Conservation (phyloP, 2,113 vertebrate species). For the Hyaena hyaena region DNA sequence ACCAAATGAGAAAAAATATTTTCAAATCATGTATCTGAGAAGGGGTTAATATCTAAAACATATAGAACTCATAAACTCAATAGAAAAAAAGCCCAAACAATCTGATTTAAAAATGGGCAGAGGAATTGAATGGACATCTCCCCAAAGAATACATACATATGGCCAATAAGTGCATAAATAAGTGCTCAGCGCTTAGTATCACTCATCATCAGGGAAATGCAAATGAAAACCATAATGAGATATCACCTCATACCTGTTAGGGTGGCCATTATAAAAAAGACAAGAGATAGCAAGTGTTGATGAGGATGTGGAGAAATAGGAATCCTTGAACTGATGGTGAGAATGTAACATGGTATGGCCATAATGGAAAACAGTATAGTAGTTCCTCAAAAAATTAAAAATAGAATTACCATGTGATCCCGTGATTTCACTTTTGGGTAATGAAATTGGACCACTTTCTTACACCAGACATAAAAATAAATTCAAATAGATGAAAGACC, state of each 20-base stretch:
- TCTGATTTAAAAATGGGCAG: background rate
- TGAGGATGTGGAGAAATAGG: background rate
- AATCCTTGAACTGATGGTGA: background rate
- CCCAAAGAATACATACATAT: background rate
- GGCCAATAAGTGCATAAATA: background rate
- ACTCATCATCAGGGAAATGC: background rate
- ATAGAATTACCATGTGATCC: background rate
- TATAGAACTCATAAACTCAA: background rate
- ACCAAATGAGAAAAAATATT: background rate
- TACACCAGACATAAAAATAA: too few relatives aligned
- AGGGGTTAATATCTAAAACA: background rate
- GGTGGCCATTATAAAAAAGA: background rate
- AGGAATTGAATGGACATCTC: background rate
- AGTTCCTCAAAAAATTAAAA: background rate
- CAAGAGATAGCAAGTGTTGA: background rate
- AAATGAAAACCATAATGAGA: background rate
- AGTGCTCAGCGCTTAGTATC: background rate
- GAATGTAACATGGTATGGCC: background rate
- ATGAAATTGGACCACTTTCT: too few relatives aligned
- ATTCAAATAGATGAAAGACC: too few relatives aligned
- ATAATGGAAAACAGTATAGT: background rate
- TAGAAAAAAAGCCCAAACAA: background rate
- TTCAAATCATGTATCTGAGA: background rate
- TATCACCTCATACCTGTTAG: background rate
- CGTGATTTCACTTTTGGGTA: too few relatives aligned